A percentile compares a stretch with the other conserved stretches of the same genome.
These are phyloP conservation scores for Microctonus hyperodae DNA, from an alignment of 2,888 invertebrate species.

Conservation along the genomic window DNA sequence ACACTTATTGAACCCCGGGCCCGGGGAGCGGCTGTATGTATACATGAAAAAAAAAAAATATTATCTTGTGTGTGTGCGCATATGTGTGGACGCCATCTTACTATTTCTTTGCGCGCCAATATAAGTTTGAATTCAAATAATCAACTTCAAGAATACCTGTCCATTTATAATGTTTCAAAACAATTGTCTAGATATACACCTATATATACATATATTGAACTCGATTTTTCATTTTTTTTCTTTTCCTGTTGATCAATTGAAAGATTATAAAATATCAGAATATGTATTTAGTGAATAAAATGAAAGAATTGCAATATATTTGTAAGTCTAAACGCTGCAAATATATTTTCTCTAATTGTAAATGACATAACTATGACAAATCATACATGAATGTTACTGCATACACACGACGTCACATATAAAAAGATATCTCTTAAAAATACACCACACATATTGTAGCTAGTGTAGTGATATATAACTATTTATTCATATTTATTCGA, in stretches of 20 bases:
- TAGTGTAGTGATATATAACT: constrained; percentile 15
- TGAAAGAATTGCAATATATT: not conserved
- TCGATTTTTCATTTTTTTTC: not conserved
- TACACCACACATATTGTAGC: constrained; percentile 1
- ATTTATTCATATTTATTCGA: constrained; percentile 1
- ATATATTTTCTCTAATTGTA: no score
- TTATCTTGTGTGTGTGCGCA: constrained; percentile 8
- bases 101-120: not conserved
- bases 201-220: no score
- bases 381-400: not conserved
- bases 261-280: no score
- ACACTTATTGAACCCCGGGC: not conserved
- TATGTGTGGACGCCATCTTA: not conserved
- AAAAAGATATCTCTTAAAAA: constrained; percentile 8
- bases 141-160: not conserved
- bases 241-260: no score
- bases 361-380: constrained; percentile 3
- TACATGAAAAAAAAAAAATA: no score
- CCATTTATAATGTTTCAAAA: not conserved
- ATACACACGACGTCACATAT: constrained; percentile 22
- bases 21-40: not conserved
- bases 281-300: no score
- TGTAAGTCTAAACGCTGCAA: no score
- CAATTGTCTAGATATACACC: no score
- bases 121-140: constrained; percentile 16